phyloP scores from a whole-genome alignment of 2,888 invertebrate species.

The Papilio protenor region DNA sequence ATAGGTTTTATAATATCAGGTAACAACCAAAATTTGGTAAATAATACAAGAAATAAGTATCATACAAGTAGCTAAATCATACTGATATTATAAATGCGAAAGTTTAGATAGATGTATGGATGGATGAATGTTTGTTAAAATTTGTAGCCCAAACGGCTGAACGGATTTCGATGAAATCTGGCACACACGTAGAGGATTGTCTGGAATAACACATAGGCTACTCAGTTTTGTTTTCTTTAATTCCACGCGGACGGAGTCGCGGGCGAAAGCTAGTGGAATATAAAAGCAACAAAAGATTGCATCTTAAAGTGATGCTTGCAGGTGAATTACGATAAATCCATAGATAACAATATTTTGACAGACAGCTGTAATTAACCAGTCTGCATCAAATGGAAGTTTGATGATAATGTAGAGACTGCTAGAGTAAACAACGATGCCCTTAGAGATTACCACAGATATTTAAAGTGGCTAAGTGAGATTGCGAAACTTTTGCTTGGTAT shows the following conservation, averaged over 20 bases:
- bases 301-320: not conserved
- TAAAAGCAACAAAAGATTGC: not conserved
- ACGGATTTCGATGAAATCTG: too few relatives aligned
- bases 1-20: not conserved
- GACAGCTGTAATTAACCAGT: constrained; percentile 79
- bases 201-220: too few relatives aligned
- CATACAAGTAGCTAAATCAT: too few relatives aligned
- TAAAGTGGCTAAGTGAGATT: constrained; percentile 66
- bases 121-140: too few relatives aligned
- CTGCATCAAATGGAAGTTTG: constrained; percentile 47
- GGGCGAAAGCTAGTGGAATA: too few relatives aligned
- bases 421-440: constrained; percentile 75
- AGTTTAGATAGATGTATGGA: too few relatives aligned
- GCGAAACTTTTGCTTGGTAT: constrained; percentile 56
- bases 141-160: too few relatives aligned
- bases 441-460: constrained; percentile 63
- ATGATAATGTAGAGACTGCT: constrained; percentile 49
- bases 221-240: too few relatives aligned
- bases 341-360: constrained; percentile 59
- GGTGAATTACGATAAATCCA: constrained; percentile 42
- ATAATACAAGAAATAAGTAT: not conserved
- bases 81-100: too few relatives aligned
- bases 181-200: too few relatives aligned
- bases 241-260: too few relatives aligned
- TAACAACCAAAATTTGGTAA: not conserved